Percentiles rank a stretch among this genome's conserved stretches.
phyloP scores from a whole-genome alignment of 2,113 vertebrate species.

The Pomatorhinus ruficollis region DNA sequence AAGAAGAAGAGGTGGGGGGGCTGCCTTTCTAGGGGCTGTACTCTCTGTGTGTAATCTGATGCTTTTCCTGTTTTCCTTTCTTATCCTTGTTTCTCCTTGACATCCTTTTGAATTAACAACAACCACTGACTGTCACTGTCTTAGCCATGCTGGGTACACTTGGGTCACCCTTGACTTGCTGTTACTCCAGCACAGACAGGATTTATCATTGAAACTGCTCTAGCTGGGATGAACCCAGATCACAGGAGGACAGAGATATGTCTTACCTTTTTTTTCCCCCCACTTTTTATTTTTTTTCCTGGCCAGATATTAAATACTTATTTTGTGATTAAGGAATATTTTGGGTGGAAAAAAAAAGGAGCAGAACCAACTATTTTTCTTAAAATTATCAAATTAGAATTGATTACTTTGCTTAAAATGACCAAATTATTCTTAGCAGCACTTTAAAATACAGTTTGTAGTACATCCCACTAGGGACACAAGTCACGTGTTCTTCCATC shows the following conservation, averaged over 20 bases:
- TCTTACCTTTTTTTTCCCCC: neutral
- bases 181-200: neutral
- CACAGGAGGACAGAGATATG: neutral
- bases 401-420: neutral
- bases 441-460: conserved; percentile 5
- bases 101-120: neutral
- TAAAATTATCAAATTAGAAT: neutral
- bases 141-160: fast-evolving
- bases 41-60: neutral
- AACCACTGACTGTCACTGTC: neutral
- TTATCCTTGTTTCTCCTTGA: neutral
- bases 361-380: neutral
- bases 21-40: neutral
- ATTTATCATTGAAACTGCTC: neutral
- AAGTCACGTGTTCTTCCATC: neutral
- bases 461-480: neutral
- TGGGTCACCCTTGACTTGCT: neutral
- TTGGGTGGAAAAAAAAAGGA: neutral
- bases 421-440: conserved; percentile 12
- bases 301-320: neutral
- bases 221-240: neutral
- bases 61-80: neutral
- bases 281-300: neutral
- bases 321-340: neutral
- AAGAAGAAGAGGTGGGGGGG: fast-evolving